Base-by-base conservation (phyloP, 1,140 invertebrate species). In the Bradysia coprophila region DNA sequence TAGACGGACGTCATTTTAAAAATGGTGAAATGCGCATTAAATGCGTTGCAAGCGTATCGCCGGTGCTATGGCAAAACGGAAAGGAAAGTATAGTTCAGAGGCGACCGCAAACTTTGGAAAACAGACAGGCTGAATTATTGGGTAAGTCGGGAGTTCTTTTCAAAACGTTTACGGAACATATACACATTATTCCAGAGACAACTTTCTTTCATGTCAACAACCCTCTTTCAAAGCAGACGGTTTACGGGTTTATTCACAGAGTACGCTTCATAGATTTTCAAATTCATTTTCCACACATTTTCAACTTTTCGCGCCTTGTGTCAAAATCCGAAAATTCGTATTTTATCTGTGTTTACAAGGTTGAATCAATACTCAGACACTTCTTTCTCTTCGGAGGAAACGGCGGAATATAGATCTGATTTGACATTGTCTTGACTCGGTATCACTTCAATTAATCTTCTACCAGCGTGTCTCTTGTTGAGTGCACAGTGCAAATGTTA, bases 1-100 rank as follows among this genome's bases (percentile, higher is more conserved):
- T 72, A 28, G 56, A 58, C 48, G 49, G 59, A 32, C 51, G 61
- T 2, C 66, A 73, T 51, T 68, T 72, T 50, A 51, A 58, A 22
- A 63, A 64, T 6, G 71, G 71, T 38, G 64, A 59, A 10, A 71
- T 75, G 67, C 64, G 63, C 44, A 67, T 73, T 21, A 66, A 71
- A 49, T 75, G 72, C 51, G 56, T 73, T 28, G 71, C 72, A 6
- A 68, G 64, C 41, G 57, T 74, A 46, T 71, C 69, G 3, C 69
- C 71, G 3, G 61, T 69, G 2, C 52, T 72, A 15, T 73, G 69
- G 67, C 61, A 65, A 45, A 65, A 64, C n/a, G 69, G 68, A 49
- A 59, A 61, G 43, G 66, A 71, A 46, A 67, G 62, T 44, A 61
- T 69, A 1, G 57, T 72, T 1, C 67, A 69, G 38, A 64, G 64